These are phyloP conservation scores for Alviniconcha marisindica DNA, from an alignment of 1,140 invertebrate species.

Conservation along the genomic window DNA sequence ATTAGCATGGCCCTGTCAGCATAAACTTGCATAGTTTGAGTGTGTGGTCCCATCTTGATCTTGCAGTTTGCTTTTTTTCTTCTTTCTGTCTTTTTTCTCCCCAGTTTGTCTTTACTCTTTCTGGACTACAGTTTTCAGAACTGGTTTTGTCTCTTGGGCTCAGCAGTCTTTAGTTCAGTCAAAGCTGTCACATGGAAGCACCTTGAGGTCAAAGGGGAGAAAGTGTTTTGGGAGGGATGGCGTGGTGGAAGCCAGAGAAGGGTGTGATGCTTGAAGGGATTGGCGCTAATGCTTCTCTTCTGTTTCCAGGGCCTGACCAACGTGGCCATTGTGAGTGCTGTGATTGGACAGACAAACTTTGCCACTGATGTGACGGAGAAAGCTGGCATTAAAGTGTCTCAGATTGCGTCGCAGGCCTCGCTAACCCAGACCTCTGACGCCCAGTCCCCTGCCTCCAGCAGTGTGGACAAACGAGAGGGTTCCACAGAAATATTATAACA, in stretches of 20 bases:
- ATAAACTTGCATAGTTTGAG: too few relatives aligned
- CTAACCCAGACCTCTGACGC: background rate
- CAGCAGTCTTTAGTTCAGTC: too few relatives aligned
- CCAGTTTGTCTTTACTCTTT: too few relatives aligned
- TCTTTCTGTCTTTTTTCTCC: too few relatives aligned
- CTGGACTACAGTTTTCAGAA: too few relatives aligned
- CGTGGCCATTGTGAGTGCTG: conserved; percentile 62
- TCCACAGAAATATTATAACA: conserved; percentile 15
- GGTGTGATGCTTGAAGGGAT: background rate
- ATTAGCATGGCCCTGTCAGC: too few relatives aligned
- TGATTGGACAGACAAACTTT: conserved; percentile 57
- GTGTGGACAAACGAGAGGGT: background rate
- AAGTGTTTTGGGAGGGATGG: background rate
- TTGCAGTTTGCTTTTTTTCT: too few relatives aligned
- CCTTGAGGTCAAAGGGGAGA: background rate
- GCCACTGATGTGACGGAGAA: conserved; percentile 57
- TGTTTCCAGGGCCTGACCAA: conserved; percentile 63
- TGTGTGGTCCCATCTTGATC: too few relatives aligned
- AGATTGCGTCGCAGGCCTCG: background rate
- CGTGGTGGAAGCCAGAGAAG: background rate
- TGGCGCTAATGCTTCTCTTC: conserved; percentile 4
- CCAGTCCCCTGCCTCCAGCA: background rate
- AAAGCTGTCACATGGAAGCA: too few relatives aligned
- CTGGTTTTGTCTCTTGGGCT: too few relatives aligned
- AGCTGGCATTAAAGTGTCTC: background rate